Evolutionary conservation across 2,797 vertebrate species (phyloP).

Genomic region (Molossus alvarezi): DNA sequence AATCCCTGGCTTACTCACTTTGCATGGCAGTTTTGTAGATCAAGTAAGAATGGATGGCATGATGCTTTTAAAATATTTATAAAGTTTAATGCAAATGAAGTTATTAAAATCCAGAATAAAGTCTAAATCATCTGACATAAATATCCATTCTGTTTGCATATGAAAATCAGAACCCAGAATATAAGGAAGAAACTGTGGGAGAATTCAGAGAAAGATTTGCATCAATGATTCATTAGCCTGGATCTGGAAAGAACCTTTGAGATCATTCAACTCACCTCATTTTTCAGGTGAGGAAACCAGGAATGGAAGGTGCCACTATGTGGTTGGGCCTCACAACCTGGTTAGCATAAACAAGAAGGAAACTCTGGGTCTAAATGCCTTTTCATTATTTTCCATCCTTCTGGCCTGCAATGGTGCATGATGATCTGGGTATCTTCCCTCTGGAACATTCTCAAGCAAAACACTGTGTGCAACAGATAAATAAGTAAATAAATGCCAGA

Average conservation of each 20-base stretch:
- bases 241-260: not conserved
- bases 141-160: slow-evolving; percentile 69
- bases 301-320: not conserved
- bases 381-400: not conserved
- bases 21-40: slow-evolving; percentile 53
- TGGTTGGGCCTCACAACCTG: not conserved
- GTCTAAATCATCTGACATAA: slow-evolving; percentile 61
- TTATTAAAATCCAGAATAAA: slow-evolving; percentile 72
- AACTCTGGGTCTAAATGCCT: not conserved
- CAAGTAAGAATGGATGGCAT: slow-evolving; percentile 15
- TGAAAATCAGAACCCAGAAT: slow-evolving; percentile 56
- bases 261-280: not conserved
- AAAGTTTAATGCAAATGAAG: slow-evolving; percentile 74
- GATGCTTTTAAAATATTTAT: slow-evolving; percentile 76
- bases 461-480: not conserved
- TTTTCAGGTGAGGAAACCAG: not conserved
- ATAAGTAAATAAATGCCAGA: slow-evolving; percentile 67
- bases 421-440: slow-evolving; percentile 19
- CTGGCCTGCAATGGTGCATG: not conserved
- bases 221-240: not conserved
- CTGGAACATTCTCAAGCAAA: slow-evolving; percentile 56
- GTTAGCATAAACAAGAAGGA: not conserved
- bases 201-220: slow-evolving; percentile 10
- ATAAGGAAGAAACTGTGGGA: slow-evolving; percentile 28
- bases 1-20: slow-evolving; percentile 50